Evolutionary conservation across 2,113 vertebrate genomes (phyloP).

Genomic region (Myodes glareolus): DNA sequence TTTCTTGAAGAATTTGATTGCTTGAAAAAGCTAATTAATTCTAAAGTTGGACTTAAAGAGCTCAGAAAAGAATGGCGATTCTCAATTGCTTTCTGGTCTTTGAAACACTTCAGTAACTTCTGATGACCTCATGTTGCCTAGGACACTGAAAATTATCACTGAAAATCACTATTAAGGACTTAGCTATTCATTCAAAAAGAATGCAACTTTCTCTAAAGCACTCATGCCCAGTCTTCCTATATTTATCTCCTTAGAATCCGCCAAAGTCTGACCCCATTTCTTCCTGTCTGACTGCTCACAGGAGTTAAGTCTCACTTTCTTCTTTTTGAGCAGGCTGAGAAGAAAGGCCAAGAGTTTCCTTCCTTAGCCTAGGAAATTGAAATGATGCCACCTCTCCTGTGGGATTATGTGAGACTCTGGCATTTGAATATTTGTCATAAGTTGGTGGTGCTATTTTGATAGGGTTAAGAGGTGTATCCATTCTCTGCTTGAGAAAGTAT

Average conservation of each 20-base stretch:
- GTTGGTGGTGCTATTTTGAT: background rate
- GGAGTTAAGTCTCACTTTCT: background rate
- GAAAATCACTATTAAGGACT: background rate
- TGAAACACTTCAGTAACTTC: slow-evolving; percentile 3
- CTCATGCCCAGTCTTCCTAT: background rate
- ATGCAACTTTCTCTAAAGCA: background rate
- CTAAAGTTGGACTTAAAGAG: background rate
- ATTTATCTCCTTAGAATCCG: background rate
- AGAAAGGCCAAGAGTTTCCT: background rate
- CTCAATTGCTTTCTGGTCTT: background rate
- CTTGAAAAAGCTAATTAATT: slow-evolving; percentile 26
- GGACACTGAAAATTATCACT: background rate
- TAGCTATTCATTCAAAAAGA: background rate
- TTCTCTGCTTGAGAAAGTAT: background rate
- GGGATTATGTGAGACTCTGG: background rate
- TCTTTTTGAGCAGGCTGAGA: background rate
- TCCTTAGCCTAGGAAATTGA: background rate
- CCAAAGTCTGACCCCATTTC: background rate
- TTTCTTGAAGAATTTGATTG: slow-evolving; percentile 1
- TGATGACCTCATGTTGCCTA: background rate
- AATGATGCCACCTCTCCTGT: background rate
- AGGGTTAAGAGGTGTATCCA: background rate
- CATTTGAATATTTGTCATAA: background rate
- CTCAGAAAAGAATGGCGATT: background rate
- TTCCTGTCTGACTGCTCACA: background rate